Percentiles rank a stretch among this genome's conserved stretches.
Evolutionary conservation across 2,888 invertebrate species (phyloP).

Genomic region (Tenthredo livida): DNA sequence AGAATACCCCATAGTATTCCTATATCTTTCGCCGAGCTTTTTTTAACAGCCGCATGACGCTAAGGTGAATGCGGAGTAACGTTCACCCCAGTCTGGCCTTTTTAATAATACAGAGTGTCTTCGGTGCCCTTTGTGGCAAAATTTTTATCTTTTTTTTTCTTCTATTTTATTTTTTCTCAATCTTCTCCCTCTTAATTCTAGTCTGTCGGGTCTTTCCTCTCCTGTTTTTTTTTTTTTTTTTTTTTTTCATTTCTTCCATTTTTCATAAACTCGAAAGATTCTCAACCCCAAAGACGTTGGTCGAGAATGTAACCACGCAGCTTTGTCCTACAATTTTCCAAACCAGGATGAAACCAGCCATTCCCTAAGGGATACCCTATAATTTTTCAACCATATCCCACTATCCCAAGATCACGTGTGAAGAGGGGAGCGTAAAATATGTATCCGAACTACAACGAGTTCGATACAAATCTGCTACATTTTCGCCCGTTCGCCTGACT

Average conservation of each 20-base stretch:
- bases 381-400: conserved; percentile 58
- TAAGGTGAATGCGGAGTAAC: not conserved
- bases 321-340: not conserved
- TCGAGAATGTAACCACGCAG: not conserved
- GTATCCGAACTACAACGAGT: not conserved
- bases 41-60: not conserved
- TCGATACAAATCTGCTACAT: conserved; percentile 5
- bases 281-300: not conserved
- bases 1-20: not conserved
- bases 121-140: not conserved
- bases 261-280: conserved; percentile 14
- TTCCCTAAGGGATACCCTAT: conserved; percentile 55
- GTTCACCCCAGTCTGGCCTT: conserved; percentile 3
- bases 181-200: not conserved
- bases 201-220: not conserved
- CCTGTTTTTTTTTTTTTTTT: not conserved
- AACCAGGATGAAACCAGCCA: not conserved
- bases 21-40: not conserved
- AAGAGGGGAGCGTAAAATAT: not conserved
- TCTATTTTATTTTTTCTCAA: not conserved
- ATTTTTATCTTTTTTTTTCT: not conserved
- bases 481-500: not conserved
- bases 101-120: conserved; percentile 48
- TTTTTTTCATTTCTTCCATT: no score
- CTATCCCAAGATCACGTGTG: conserved; percentile 52